Percentiles rank a stretch among this genome's conserved stretches.
These are phyloP conservation scores for Cheilosia urbana DNA, from an alignment of 2,888 invertebrate genomes.

Conservation along the genomic window DNA sequence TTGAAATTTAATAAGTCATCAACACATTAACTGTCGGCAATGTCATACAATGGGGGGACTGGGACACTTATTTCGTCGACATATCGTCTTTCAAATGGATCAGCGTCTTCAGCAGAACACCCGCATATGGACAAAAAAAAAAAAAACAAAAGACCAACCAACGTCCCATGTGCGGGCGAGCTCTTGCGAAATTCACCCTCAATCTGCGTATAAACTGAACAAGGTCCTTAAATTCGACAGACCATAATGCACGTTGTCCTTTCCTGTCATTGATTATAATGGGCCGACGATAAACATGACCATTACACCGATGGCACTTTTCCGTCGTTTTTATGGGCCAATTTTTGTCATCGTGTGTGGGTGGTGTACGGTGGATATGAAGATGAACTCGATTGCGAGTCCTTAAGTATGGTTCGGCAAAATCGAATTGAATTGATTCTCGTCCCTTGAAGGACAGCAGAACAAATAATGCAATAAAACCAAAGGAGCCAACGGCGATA, in stretches of 20 bases:
- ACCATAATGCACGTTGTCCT: slow-evolving; percentile 74
- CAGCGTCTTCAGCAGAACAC: slow-evolving; percentile 42
- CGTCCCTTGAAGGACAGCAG: slow-evolving; percentile 41
- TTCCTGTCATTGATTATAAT: slow-evolving; percentile 72
- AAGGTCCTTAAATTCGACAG: slow-evolving; percentile 65
- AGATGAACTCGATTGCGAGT: slow-evolving; percentile 47
- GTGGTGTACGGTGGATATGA: background rate
- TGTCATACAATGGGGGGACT: background rate
- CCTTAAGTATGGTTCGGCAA: slow-evolving; percentile 66
- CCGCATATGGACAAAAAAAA: slow-evolving; percentile 19
- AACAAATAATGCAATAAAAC: slow-evolving; percentile 67
- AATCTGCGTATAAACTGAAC: slow-evolving; percentile 52
- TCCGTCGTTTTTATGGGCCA: slow-evolving; percentile 65
- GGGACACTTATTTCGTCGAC: slow-evolving; percentile 21
- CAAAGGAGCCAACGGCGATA: slow-evolving; percentile 49
- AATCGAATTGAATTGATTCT: slow-evolving; percentile 70
- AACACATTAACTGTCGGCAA: slow-evolving; percentile 36
- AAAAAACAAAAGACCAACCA: slow-evolving; percentile 23
- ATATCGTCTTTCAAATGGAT: slow-evolving; percentile 46
- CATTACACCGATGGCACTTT: slow-evolving; percentile 71
- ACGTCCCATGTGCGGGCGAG: slow-evolving; percentile 54
- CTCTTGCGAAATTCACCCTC: slow-evolving; percentile 46
- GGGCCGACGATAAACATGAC: slow-evolving; percentile 76
- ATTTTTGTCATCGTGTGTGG: slow-evolving; percentile 32
- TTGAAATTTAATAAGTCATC: slow-evolving; percentile 69